Base-by-base conservation (phyloP, 1,140 invertebrate genomes). In the Macrocentrus cingulum region DNA sequence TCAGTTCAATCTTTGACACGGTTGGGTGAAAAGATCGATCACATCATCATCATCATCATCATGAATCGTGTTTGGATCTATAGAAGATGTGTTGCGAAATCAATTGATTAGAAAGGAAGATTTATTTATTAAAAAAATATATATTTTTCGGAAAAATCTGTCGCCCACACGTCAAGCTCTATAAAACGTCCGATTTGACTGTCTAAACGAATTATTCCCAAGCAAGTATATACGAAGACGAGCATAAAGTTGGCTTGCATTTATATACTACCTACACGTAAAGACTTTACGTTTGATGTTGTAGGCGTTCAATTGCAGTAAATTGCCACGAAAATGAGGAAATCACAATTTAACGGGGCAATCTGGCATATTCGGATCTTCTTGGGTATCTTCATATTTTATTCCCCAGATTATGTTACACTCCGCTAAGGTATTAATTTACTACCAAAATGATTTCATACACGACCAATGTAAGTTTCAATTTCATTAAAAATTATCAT, bases 261-360 rank as follows among this genome's bases (percentile, higher is more conserved):
- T 58, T 58, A 52, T 58, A 44, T 55, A 50, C 59, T 23, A 34
- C 59, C 59, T 61, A 61, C n/a, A n/a, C 59, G 49, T 61, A 48
- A 11, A 11, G 53, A 52, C 48, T 56, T 53, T 58, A 42, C 55
- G 41, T 57, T 57, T 62, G 46, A 53, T 41, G 56, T 29, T 51
- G 49, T 52, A 25, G 42, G 60, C 49, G 60, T 58, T 48, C 58
- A 62, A 62, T 62, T 62, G 60, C 60, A 34, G 60, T 62, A 59
- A 62, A 62, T 62, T 62, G 55, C 54, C 45, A 54, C 55, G 55
- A 62, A 62, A 62, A 62, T 62, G 55, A 62, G 60, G 60, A 62
- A 62, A 59, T 62, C 55, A 50, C 46, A 19, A 16, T 25, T 39
- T 39, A 39, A 39, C 36, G 8, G 36, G 7, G 7, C 8, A 39